These are phyloP conservation scores for Mus caroli DNA, from an alignment of 2,797 vertebrate genomes.

Conservation along the genomic window DNA sequence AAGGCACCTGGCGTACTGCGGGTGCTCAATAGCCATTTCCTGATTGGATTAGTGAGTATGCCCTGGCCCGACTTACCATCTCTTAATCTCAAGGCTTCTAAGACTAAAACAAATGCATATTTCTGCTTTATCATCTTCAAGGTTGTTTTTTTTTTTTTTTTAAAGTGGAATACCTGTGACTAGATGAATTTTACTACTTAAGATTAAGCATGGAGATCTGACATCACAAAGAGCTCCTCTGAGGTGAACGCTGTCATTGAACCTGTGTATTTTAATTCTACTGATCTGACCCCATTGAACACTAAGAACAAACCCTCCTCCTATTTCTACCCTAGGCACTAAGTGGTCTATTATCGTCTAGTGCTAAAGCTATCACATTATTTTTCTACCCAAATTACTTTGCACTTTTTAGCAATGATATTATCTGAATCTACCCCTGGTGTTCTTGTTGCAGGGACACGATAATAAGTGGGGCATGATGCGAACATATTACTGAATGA, in stretches of 20 bases:
- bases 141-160: too few relatives aligned
- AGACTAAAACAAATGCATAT: neutral
- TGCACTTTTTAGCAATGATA: conserved; percentile 68
- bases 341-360: conserved; percentile 68
- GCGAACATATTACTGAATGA: conserved; percentile 65
- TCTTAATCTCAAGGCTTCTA: conserved; percentile 22
- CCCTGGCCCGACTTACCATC: neutral
- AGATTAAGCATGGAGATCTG: neutral
- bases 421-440: conserved; percentile 56
- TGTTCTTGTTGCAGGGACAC: conserved; percentile 54
- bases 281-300: conserved; percentile 48
- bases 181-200: conserved; percentile 13
- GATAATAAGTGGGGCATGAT: conserved; percentile 30
- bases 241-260: neutral
- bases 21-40: neutral
- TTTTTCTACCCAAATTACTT: conserved; percentile 69
- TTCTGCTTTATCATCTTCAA: neutral
- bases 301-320: conserved; percentile 58
- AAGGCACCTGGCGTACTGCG: neutral
- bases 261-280: conserved; percentile 72
- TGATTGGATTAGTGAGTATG: neutral
- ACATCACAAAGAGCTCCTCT: neutral
- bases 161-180: neutral
- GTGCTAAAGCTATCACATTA: conserved; percentile 67
- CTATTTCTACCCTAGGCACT: conserved; percentile 69